These are phyloP conservation scores for Osmerus mordax DNA, from an alignment of 2,113 vertebrate genomes.

Conservation along the genomic window DNA sequence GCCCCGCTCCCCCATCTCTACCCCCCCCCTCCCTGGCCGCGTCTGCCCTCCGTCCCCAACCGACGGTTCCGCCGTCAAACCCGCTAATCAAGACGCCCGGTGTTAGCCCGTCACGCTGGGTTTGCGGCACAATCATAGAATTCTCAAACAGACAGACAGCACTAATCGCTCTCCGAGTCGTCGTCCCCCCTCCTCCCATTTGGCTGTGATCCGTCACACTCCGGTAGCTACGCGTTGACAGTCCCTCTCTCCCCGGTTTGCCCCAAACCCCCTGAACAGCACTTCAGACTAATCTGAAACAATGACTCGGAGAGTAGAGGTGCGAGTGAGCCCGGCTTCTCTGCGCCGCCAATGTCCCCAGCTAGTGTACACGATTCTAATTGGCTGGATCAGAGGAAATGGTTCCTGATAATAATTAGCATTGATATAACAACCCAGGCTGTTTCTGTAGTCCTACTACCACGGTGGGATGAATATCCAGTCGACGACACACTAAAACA, in stretches of 20 bases:
- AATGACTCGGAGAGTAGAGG: constrained; percentile 34
- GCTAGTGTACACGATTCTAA: constrained; percentile 47
- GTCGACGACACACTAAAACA: constrained; percentile 10
- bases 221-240: constrained; percentile 45
- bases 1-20: not conserved
- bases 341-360: constrained; percentile 1
- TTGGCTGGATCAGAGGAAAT: constrained; percentile 56
- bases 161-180: constrained; percentile 34
- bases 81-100: constrained; percentile 24
- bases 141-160: constrained; percentile 7
- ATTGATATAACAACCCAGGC: constrained; percentile 50
- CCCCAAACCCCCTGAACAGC: constrained; percentile 11
- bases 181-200: constrained; percentile 9
- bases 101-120: constrained; percentile 40
- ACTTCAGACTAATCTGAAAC: constrained; percentile 48
- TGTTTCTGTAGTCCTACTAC: constrained; percentile 16
- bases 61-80: constrained; percentile 34
- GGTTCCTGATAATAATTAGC: constrained; percentile 58
- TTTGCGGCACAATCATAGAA: constrained; percentile 34
- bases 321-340: constrained; percentile 31
- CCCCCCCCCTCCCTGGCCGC: constrained; percentile 1
- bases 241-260: constrained; percentile 27
- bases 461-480: not conserved
- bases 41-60: constrained; percentile 33
- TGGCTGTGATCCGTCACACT: constrained; percentile 29